Conservation (phyloP, 35 echinoderm and acorn worm species). For the Strongylocentrotus purpuratus region DNA sequence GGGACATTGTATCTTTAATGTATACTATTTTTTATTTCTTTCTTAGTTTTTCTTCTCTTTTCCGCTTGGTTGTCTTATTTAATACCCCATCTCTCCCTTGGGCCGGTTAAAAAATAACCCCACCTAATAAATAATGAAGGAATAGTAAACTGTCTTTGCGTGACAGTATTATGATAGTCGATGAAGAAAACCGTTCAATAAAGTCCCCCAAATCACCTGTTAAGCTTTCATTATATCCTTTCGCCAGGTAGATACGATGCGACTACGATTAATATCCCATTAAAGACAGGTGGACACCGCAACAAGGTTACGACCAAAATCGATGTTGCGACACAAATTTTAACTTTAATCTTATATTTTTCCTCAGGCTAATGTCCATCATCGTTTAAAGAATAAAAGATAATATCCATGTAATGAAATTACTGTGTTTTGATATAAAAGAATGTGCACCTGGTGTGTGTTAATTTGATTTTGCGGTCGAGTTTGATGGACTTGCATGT, state of each 20-base stretch:
- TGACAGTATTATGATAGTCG: neutral
- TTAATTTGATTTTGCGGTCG: neutral
- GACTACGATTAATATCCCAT: neutral
- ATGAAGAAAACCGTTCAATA: neutral
- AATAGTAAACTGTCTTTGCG: too few species aligned
- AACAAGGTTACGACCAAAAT: neutral
- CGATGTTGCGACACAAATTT: neutral
- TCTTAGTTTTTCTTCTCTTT: too few species aligned
- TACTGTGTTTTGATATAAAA: neutral
- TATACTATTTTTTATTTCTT: too few species aligned
- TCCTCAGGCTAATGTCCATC: neutral
- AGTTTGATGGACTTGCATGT: too few species aligned
- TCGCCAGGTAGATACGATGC: neutral
- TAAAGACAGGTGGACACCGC: neutral
- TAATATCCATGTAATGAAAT: neutral
- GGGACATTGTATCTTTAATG: too few species aligned
- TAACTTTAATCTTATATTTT: neutral
- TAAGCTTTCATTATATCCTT: neutral
- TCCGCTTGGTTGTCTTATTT: too few species aligned
- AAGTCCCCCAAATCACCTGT: too few species aligned
- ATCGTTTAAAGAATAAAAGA: too few species aligned
- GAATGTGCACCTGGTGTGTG: neutral
- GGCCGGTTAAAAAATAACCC: too few species aligned
- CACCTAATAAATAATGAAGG: too few species aligned
- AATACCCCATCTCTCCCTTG: too few species aligned